phyloP scores from a whole-genome alignment of 1,140 invertebrate species.

The Helicoverpa zea region DNA sequence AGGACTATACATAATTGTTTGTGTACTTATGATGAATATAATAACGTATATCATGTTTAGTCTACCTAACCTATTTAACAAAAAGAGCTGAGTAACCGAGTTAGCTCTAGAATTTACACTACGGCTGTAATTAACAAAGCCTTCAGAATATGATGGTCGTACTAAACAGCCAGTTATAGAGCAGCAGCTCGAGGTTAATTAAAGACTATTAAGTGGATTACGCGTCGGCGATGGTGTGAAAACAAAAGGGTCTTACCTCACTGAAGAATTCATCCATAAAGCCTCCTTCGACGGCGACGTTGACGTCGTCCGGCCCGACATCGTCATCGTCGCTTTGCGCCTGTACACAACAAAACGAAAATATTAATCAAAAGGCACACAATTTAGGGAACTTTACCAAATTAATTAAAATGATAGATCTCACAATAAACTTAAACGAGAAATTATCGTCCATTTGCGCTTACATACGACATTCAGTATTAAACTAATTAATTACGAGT shows the following conservation, averaged over 20 bases:
- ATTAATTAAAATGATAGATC: too few species aligned
- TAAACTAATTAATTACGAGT: not conserved
- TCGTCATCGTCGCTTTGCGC: constrained; percentile 98
- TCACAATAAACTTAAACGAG: not conserved
- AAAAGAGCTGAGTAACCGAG: constrained; percentile 34
- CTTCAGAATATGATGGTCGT: constrained; percentile 33
- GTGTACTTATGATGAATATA: too few species aligned
- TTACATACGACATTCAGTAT: constrained; percentile 12
- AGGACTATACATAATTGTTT: too few species aligned
- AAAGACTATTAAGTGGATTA: constrained; percentile 32
- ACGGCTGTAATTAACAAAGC: constrained; percentile 38
- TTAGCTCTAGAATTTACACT: constrained; percentile 11
- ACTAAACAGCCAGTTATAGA: constrained; percentile 25
- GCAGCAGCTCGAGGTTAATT: constrained; percentile 29
- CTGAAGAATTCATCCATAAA: constrained; percentile 99
- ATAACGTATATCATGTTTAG: not conserved
- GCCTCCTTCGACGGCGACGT: constrained; percentile 96
- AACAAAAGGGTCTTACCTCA: constrained; percentile 90
- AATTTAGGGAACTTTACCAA: not conserved
- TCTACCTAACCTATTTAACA: constrained; percentile 4
- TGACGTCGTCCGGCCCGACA: constrained; percentile 95
- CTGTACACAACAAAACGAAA: constrained; percentile 83
- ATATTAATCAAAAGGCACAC: not conserved
- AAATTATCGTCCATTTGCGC: too few species aligned
- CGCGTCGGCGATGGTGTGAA: not conserved